Percentiles rank a stretch among this genome's conserved stretches.
Conservation (phyloP, 2,113 vertebrate species). For the Glareola pratincola region DNA sequence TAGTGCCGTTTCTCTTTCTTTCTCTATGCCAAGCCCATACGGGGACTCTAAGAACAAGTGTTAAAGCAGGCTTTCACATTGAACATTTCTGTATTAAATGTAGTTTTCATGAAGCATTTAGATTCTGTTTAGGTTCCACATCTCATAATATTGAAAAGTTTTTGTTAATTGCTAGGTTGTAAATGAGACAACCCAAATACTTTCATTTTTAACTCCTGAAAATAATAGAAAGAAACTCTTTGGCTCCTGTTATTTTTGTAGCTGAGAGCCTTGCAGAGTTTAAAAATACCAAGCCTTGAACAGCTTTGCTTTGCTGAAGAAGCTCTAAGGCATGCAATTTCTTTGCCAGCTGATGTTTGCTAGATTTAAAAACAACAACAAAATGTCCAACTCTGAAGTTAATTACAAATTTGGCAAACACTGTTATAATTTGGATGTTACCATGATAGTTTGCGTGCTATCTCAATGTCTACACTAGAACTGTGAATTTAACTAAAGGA, state of each 20-base stretch:
- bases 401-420: neutral
- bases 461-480: neutral
- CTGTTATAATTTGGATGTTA: neutral
- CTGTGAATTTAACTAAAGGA: neutral
- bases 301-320: neutral
- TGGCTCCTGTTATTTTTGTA: neutral
- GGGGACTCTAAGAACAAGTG: neutral
- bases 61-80: neutral
- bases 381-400: neutral
- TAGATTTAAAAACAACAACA: neutral
- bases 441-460: neutral
- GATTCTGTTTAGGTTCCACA: neutral
- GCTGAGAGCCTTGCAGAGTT: neutral
- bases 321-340: neutral
- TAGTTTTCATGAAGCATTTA: neutral
- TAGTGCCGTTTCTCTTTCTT: neutral
- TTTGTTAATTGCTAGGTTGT: neutral
- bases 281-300: conserved; percentile 6
- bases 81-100: neutral
- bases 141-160: neutral
- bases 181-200: neutral
- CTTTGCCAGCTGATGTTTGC: neutral
- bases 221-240: neutral
- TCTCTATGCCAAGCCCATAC: neutral
- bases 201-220: neutral